Evolutionary conservation across 2,888 invertebrate species (phyloP).

Genomic region (Caenorhabditis doughertyi): DNA sequence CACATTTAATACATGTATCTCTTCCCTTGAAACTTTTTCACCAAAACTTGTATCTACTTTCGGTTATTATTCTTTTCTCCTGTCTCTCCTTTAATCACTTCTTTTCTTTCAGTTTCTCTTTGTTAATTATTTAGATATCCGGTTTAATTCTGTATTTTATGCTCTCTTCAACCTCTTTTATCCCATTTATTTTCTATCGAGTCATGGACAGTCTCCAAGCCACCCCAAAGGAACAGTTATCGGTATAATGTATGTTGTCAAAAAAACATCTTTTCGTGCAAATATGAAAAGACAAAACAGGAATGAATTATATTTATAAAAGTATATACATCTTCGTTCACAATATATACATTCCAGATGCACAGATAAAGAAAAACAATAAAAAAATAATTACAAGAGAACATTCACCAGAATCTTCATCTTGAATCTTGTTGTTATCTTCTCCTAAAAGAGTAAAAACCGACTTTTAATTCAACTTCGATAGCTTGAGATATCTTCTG

Average conservation of each 20-base stretch:
- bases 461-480: no score
- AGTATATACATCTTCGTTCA: not conserved
- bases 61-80: slow-evolving; percentile 8
- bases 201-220: slow-evolving; percentile 22
- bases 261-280: slow-evolving; percentile 16
- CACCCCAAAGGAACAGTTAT: slow-evolving; percentile 36
- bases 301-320: slow-evolving; percentile 24
- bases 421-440: no score
- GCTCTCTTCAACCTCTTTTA: not conserved
- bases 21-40: not conserved
- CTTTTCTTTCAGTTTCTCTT: slow-evolving; percentile 9
- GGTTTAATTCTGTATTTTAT: slow-evolving; percentile 7
- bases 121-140: not conserved
- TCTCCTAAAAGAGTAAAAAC: no score
- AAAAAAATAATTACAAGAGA: no score
- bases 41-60: slow-evolving; percentile 28
- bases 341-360: not conserved
- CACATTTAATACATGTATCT: slow-evolving; percentile 38
- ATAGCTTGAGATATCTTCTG: no score
- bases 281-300: slow-evolving; percentile 35
- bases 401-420: no score
- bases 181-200: not conserved
- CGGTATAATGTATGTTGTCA: slow-evolving; percentile 3
- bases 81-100: slow-evolving; percentile 20
- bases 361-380: no score